phyloP scores from a whole-genome alignment of 2,113 vertebrate species.

The Scophthalmus maximus region DNA sequence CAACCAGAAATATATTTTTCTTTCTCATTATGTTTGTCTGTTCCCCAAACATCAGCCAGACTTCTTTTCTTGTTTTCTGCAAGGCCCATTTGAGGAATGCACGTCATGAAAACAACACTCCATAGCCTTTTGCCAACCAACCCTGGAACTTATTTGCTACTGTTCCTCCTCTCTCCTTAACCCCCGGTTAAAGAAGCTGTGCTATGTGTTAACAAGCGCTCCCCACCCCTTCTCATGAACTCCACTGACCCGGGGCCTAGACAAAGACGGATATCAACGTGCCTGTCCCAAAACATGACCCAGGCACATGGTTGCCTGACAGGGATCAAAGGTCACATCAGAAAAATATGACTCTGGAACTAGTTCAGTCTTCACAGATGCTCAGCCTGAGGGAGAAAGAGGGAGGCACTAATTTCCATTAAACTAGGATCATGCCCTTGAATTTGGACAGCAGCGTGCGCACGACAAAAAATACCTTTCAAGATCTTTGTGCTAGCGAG shows the following conservation, averaged over 20 bases:
- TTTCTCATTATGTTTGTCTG: not conserved
- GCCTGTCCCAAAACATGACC: slow-evolving; percentile 75
- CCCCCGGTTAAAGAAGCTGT: slow-evolving; percentile 20
- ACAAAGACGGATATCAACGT: slow-evolving; percentile 62
- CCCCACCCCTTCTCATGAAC: slow-evolving; percentile 60
- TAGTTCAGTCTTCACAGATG: slow-evolving; percentile 27
- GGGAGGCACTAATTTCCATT: slow-evolving; percentile 7
- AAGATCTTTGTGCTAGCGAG: slow-evolving; percentile 6
- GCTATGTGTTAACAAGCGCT: slow-evolving; percentile 45
- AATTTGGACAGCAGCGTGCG: slow-evolving; percentile 38
- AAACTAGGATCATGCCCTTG: slow-evolving; percentile 50
- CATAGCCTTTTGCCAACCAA: slow-evolving; percentile 25
- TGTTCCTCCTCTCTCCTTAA: not conserved
- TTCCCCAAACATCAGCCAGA: not conserved
- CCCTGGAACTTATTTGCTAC: slow-evolving; percentile 38
- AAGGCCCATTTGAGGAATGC: slow-evolving; percentile 28
- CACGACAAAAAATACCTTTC: not conserved
- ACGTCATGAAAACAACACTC: slow-evolving; percentile 36
- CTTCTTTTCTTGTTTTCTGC: not conserved
- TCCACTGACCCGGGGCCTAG: slow-evolving; percentile 50
- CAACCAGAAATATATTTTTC: not conserved
- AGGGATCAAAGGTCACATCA: slow-evolving; percentile 70
- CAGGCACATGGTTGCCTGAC: slow-evolving; percentile 76
- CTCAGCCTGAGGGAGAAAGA: not conserved
- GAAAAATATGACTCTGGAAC: slow-evolving; percentile 71